Conservation (phyloP, 2,113 vertebrate genomes). For the Trichechus manatus region DNA sequence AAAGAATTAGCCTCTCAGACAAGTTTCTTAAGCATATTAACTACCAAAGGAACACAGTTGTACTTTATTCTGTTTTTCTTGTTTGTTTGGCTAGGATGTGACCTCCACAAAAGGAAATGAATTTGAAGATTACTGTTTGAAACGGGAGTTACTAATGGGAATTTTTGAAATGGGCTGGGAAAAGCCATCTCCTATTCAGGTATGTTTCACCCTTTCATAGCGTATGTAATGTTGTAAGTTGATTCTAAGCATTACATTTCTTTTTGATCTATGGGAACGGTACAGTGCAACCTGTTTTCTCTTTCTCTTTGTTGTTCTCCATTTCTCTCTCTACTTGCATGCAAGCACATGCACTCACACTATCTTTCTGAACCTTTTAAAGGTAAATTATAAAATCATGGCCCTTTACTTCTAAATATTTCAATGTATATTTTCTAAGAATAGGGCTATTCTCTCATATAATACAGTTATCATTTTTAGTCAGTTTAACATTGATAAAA, state of each 20-base stretch:
- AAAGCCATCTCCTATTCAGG: slow-evolving; percentile 99
- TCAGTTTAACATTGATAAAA: neutral
- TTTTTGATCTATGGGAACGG: neutral
- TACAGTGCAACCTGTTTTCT: neutral
- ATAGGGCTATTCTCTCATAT: neutral
- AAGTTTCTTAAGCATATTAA: slow-evolving; percentile 50
- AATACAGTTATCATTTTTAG: neutral
- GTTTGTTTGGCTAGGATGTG: slow-evolving; percentile 93
- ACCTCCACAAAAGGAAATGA: slow-evolving; percentile 99
- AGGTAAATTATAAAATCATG: slow-evolving; percentile 30
- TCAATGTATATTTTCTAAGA: neutral
- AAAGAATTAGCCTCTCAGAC: neutral
- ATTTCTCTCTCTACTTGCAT: neutral
- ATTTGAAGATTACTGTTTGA: slow-evolving; percentile 99
- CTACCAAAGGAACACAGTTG: slow-evolving; percentile 14
- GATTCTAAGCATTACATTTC: neutral
- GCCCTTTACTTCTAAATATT: neutral
- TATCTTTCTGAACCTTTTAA: slow-evolving; percentile 2
- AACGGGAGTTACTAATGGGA: slow-evolving; percentile 99
- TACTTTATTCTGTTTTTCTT: slow-evolving; percentile 1
- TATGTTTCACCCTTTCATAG: slow-evolving; percentile 76
- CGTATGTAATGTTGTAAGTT: neutral
- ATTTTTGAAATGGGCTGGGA: slow-evolving; percentile 99
- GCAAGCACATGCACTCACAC: neutral
- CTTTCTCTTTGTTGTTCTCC: neutral